phyloP scores from a whole-genome alignment of 2,797 vertebrate genomes.

The Anabas testudineus region DNA sequence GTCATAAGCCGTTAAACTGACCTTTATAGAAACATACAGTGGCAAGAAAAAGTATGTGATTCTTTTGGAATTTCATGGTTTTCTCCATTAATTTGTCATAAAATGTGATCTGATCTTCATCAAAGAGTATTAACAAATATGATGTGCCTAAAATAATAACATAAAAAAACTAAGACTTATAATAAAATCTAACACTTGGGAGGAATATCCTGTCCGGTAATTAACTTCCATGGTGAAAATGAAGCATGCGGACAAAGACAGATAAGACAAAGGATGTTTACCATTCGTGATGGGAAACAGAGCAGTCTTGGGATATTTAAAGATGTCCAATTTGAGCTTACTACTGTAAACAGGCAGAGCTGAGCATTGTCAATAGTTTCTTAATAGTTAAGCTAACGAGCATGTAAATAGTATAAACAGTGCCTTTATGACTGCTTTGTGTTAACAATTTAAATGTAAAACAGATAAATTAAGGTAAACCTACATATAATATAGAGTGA shows the following conservation, averaged over 20 bases:
- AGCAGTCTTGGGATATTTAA: conserved; percentile 55
- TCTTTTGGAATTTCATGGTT: too few species aligned
- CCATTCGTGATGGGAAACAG: conserved; percentile 78
- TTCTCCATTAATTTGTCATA: too few species aligned
- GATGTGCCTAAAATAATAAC: too few species aligned
- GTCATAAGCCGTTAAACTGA: conserved; percentile 12
- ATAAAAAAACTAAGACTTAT: too few species aligned
- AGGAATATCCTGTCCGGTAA: conserved; percentile 61
- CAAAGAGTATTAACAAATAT: too few species aligned
- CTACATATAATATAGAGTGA: neutral
- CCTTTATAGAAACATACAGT: neutral
- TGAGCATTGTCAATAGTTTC: conserved; percentile 2
- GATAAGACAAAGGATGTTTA: conserved; percentile 88
- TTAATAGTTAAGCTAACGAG: conserved; percentile 2
- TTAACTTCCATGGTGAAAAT: conserved; percentile 64
- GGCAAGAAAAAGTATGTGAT: too few species aligned
- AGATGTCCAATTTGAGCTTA: conserved; percentile 64
- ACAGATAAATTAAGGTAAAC: neutral
- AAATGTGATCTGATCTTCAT: too few species aligned
- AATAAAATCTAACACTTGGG: conserved; percentile 18
- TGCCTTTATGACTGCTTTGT: neutral
- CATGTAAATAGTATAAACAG: neutral
- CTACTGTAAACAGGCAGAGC: conserved; percentile 64
- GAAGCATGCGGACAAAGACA: conserved; percentile 49
- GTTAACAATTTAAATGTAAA: neutral